These are phyloP conservation scores for Drosophila triauraria DNA, from an alignment of 1,140 invertebrate species.

Conservation along the genomic window DNA sequence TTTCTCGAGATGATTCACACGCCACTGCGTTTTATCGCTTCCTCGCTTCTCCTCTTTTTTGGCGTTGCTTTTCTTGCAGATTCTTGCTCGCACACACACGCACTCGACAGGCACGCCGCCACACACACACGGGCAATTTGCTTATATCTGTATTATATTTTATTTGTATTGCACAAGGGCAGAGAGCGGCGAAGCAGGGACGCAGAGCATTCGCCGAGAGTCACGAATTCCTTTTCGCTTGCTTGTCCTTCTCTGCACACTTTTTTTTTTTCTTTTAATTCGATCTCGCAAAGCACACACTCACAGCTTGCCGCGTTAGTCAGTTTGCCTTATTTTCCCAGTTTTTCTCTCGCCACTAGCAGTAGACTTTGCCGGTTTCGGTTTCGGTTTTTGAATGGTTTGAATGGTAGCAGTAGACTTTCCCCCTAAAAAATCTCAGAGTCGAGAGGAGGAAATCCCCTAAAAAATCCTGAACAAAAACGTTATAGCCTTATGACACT, in stretches of 20 bases:
- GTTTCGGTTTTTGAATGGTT: slow-evolving; percentile 10
- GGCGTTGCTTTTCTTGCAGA: slow-evolving; percentile 64
- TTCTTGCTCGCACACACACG: slow-evolving; percentile 61
- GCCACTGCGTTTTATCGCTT: slow-evolving; percentile 55
- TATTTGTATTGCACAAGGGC: background rate
- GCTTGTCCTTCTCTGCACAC: slow-evolving; percentile 46
- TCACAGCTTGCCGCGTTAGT: slow-evolving; percentile 15
- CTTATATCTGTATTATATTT: too few species aligned
- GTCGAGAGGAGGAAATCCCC: too few species aligned
- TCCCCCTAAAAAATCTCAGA: too few species aligned
- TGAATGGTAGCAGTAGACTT: background rate
- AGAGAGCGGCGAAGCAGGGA: slow-evolving; percentile 34
- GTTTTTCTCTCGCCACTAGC: slow-evolving; percentile 6
- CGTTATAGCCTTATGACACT: too few species aligned
- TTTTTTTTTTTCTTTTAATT: slow-evolving; percentile 1
- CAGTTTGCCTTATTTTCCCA: slow-evolving; percentile 5
- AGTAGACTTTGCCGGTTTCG: slow-evolving; percentile 10
- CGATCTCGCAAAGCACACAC: slow-evolving; percentile 10
- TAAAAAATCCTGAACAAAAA: too few species aligned
- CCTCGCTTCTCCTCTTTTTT: slow-evolving; percentile 46
- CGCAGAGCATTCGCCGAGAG: slow-evolving; percentile 58
- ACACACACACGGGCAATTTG: slow-evolving; percentile 22
- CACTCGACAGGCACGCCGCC: slow-evolving; percentile 46
- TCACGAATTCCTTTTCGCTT: slow-evolving; percentile 52
- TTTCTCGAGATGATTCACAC: slow-evolving; percentile 69